Base-by-base conservation (phyloP, 1,140 invertebrate genomes). In the Megalopta genalis region DNA sequence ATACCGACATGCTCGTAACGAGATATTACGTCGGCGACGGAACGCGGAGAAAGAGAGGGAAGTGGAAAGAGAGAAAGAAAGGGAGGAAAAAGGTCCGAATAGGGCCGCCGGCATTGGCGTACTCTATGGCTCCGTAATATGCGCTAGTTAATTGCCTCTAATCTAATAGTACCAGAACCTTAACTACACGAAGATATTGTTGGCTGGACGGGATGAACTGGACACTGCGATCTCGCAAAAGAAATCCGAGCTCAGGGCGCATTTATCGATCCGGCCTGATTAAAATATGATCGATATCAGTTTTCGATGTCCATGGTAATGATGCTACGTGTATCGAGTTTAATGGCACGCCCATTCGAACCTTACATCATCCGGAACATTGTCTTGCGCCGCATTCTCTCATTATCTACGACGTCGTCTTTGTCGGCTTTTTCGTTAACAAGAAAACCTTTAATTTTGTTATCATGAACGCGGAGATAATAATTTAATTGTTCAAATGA, bases 111-210 rank as follows among this genome's bases (percentile, higher is more conserved):
- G 16, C 14, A 16, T 18, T 42, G 37, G 16, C n/a, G 10, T 2
- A 6, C 37, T 46, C 70, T 46, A 0, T 23, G 23, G 23, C 9
- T 25, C 39, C 32, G 23, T 42, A n/a, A 67, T 25, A 74, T 42
- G 39, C 63, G 3, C 37, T 37, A 18, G 23, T 42, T 75, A 67
- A 74, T 54, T 6, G 27, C 0, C 62, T 37, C 46, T 65, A 54
- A 75, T 67, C 16, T 63, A 25, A 67, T 67, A 59, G 42, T 18
- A 37, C 16, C 25, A 10, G 12, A 66, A 66, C n/a, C 66, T 67
- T 57, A 32, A 59, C 59, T 27, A 59, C 0, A 23, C 25, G 4
- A 10, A 14, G 1, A 64, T 32, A 68, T 68, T 59, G 64, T 59
- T 42, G 5, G 37, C 27, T 14, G 21, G 16, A 2, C 18, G 60